Conservation (phyloP, 2,888 invertebrate species). For the Lycia hirtaria region DNA sequence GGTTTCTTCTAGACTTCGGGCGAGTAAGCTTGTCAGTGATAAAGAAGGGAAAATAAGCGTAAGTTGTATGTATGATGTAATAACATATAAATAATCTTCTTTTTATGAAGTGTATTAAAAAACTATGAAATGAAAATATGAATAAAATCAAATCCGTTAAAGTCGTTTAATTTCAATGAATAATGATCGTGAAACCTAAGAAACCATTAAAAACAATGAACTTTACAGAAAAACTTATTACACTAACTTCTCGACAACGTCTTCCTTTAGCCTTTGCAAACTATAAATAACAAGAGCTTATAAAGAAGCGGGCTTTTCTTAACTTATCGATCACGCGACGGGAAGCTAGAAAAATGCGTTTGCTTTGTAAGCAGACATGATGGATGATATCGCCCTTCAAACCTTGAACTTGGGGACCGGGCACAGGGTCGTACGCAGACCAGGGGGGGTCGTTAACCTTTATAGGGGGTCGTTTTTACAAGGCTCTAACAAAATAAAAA, state of each 20-base stretch:
- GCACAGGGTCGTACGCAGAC: slow-evolving; percentile 19
- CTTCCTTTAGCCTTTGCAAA: slow-evolving; percentile 19
- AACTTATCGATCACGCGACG: slow-evolving; percentile 48
- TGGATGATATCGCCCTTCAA: slow-evolving; percentile 51
- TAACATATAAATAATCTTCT: no score
- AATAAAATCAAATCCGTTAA: no score
- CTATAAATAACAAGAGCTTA: slow-evolving; percentile 37
- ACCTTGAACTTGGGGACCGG: slow-evolving; percentile 54
- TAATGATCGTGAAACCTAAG: no score
- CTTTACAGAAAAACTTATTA: background rate
- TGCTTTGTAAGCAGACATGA: slow-evolving; percentile 51
- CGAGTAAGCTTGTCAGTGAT: no score
- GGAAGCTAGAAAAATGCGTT: slow-evolving; percentile 57
- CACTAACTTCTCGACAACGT: background rate
- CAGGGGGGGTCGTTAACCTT: slow-evolving; percentile 9
- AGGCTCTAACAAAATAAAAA: background rate
- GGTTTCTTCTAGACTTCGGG: no score
- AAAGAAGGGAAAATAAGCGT: no score
- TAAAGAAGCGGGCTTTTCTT: slow-evolving; percentile 26
- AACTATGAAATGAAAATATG: no score
- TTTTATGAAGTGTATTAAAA: no score
- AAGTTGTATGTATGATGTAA: no score
- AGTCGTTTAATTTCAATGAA: no score
- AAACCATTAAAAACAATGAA: background rate
- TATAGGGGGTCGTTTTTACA: background rate